Percentiles rank a stretch among this genome's conserved stretches.
Evolutionary conservation across 1,140 invertebrate genomes (phyloP).

Genomic region (Aphaenogaster floridana): DNA sequence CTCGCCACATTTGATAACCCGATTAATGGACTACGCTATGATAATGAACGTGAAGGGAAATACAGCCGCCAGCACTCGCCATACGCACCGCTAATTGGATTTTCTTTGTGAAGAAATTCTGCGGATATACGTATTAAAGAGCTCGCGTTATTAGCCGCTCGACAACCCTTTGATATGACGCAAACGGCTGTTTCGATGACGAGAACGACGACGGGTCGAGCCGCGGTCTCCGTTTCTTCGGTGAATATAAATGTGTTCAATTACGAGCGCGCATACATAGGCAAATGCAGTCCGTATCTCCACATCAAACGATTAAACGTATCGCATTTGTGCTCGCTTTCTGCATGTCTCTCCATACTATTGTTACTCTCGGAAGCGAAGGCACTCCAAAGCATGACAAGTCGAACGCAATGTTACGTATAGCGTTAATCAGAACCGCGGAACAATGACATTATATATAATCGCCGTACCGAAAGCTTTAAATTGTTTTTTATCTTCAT

Average conservation of each 20-base stretch:
- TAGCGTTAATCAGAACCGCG: conserved; percentile 38
- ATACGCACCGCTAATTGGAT: conserved; percentile 66
- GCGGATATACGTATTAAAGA: conserved; percentile 34
- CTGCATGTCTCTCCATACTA: conserved; percentile 30
- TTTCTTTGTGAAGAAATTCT: conserved; percentile 66
- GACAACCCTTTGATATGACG: conserved; percentile 18
- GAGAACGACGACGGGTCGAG: neutral
- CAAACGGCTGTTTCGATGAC: conserved; percentile 1
- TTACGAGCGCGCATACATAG: conserved; percentile 28
- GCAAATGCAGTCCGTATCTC: neutral
- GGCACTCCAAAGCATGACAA: neutral
- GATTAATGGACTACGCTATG: conserved; percentile 48
- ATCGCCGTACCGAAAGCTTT: neutral
- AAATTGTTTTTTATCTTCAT: neutral
- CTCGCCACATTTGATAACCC: conserved; percentile 50
- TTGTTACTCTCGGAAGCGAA: conserved; percentile 27
- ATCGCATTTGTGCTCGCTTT: neutral
- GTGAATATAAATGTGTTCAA: conserved; percentile 67
- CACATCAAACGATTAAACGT: conserved; percentile 53
- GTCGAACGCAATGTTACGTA: conserved; percentile 47
- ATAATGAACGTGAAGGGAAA: conserved; percentile 42
- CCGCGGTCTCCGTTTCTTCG: conserved; percentile 2
- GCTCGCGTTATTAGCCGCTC: conserved; percentile 16
- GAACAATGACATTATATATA: conserved; percentile 30
- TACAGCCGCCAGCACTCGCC: neutral